A percentile compares a stretch with the other conserved stretches of the same genome.
These are phyloP conservation scores for Drosophila pseudotakahashii DNA, from an alignment of 2,888 invertebrate genomes.

Conservation along the genomic window DNA sequence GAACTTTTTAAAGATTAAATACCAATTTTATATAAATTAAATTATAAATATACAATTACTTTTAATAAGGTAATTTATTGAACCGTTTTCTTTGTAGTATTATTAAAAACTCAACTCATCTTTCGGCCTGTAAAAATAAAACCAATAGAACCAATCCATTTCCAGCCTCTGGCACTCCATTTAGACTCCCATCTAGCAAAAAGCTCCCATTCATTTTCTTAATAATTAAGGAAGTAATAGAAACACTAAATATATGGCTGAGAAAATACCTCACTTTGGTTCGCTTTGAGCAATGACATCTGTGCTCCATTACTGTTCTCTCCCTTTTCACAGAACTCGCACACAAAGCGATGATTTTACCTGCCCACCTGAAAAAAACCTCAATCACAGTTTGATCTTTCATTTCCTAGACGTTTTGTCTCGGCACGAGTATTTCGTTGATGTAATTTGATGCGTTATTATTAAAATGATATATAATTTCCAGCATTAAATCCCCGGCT, in stretches of 20 bases:
- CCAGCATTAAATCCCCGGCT: constrained; percentile 47
- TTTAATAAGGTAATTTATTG: not conserved
- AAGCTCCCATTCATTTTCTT: not conserved
- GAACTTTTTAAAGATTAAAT: no score
- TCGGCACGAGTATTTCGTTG: constrained; percentile 26
- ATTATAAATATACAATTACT: not conserved
- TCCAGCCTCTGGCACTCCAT: not conserved
- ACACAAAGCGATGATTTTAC: constrained; percentile 9
- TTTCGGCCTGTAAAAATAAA: not conserved
- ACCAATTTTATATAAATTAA: not conserved
- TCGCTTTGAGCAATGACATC: constrained; percentile 38
- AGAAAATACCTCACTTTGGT: constrained; percentile 16
- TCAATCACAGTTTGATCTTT: constrained; percentile 34
- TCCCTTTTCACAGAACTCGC: constrained; percentile 21
- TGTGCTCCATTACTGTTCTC: constrained; percentile 4
- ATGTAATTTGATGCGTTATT: constrained; percentile 70
- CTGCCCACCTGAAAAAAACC: not conserved
- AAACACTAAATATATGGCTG: constrained; percentile 7
- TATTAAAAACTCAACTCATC: no score
- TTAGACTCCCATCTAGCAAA: not conserved
- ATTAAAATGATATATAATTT: constrained; percentile 76
- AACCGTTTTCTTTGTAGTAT: no score
- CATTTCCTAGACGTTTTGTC: constrained; percentile 59
- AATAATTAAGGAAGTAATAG: constrained; percentile 18
- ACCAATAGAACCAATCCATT: not conserved